Base-by-base conservation (phyloP, 2,888 invertebrate species). In the Dolomedes plantarius region DNA sequence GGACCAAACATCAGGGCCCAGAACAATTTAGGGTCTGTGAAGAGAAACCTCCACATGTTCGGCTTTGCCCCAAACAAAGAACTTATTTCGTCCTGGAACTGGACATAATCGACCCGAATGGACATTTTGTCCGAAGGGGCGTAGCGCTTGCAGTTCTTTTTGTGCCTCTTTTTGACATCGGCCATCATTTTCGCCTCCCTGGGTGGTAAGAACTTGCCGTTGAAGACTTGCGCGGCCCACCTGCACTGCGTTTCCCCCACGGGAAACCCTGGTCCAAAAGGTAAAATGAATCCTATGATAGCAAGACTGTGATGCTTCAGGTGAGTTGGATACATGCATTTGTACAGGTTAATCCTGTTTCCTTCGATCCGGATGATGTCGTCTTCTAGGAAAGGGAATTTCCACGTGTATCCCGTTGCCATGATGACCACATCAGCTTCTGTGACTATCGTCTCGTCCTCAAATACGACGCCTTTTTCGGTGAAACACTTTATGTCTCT, bases 21-120 rank as follows among this genome's bases (percentile, higher is more conserved):
- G n/a, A 31, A 86, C 9, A 88, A 28, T 29, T 19, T 64, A 13
- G 56, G 56, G 78, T 90, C 90, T 27, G 91, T 89, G 76, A 91
- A 75, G 39, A 89, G 75, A 27, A 89, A 89, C 89, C 90, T 90
- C 90, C 90, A 87, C 41, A 92, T 62, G 81, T 91, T 89, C 0
- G 92, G 92, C 80, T 90, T 81, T 32, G 28, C 41, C 11, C 76
- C 81, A 31, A 75, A 29, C 62, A 72, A 64, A 11, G 28, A 23
- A 5, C 80, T 82, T 11, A 88, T 11, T 23, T 81, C 82, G 71
- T 88, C 87, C 72, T 79, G 36, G 31, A 83, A 88, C 28, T 39
- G 71, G 27, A 88, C 76, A 27, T 72, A 86, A 39, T 87, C 82
- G 5, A 86, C 88, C 19, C 73, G 64, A n/a, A 87, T 16, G 0